Percentiles rank a stretch among this genome's conserved stretches.
These are phyloP conservation scores for Lordiphosa andalusiaca DNA, from an alignment of 2,888 invertebrate species.

Conservation along the genomic window DNA sequence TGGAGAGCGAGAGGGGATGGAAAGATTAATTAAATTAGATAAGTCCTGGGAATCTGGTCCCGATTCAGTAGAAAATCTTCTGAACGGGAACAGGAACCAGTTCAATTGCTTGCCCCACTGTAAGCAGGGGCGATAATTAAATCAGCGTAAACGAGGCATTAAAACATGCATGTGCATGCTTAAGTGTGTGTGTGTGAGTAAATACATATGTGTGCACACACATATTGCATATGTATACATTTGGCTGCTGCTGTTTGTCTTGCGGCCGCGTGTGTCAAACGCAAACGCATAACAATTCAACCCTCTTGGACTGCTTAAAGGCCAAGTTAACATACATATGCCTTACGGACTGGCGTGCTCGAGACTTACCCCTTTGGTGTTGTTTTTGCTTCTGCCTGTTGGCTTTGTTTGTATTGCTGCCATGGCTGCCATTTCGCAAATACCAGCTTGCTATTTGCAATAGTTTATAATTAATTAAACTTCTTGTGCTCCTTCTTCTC, in stretches of 20 bases:
- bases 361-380: slow-evolving; percentile 66
- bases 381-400: slow-evolving; percentile 34
- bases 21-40: neutral
- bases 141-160: no score
- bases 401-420: slow-evolving; percentile 37
- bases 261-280: slow-evolving; percentile 21
- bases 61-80: no score
- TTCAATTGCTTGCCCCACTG: no score
- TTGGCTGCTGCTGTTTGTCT: slow-evolving; percentile 23
- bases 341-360: slow-evolving; percentile 8
- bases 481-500: slow-evolving; percentile 9
- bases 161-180: slow-evolving; percentile 4
- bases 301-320: slow-evolving; percentile 50
- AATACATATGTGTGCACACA: neutral
- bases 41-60: no score
- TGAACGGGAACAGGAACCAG: no score
- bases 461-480: slow-evolving; percentile 15
- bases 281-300: slow-evolving; percentile 47
- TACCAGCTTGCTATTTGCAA: slow-evolving; percentile 29
- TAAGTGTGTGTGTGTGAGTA: neutral
- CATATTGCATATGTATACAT: neutral
- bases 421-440: slow-evolving; percentile 42
- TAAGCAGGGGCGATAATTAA: no score
- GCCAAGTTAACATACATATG: slow-evolving; percentile 58
- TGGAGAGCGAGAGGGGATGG: slow-evolving; percentile 12